phyloP scores from a whole-genome alignment of 2,113 vertebrate genomes.

The Taxidea taxus region DNA sequence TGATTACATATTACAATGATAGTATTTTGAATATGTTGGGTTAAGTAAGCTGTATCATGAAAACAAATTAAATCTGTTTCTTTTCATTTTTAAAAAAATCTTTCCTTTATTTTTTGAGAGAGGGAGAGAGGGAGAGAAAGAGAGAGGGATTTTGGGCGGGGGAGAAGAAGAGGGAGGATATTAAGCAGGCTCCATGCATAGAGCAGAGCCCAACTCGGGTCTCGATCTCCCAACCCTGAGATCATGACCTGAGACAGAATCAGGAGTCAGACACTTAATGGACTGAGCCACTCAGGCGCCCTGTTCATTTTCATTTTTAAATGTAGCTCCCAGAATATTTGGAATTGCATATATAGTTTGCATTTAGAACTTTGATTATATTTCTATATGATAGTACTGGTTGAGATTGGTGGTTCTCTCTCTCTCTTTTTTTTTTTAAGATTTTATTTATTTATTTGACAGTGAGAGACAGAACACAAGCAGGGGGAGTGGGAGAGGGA shows the following conservation, averaged over 20 bases:
- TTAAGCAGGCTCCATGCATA: not conserved
- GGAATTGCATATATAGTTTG: not conserved
- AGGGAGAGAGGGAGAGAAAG: not conserved
- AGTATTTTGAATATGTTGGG: not conserved
- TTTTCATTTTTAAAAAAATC: not conserved
- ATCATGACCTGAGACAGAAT: not conserved
- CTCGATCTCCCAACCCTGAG: not conserved
- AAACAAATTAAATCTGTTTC: not conserved
- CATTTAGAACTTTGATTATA: not conserved
- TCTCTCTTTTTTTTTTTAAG: no score
- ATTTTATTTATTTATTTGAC: no score
- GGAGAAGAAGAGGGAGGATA: not conserved
- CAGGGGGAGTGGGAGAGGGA: no score
- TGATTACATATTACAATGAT: not conserved
- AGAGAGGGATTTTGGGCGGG: not conserved
- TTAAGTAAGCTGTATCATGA: conserved; percentile 1
- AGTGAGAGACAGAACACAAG: no score
- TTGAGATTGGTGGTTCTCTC: not conserved
- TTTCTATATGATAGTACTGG: not conserved
- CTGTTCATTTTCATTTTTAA: not conserved
- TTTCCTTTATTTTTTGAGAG: not conserved
- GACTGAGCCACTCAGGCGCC: not conserved
- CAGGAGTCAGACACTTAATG: not conserved
- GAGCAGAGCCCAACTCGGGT: not conserved
- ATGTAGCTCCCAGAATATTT: not conserved